Evolutionary conservation across 2,113 vertebrate genomes (phyloP).

Genomic region (Prunella fulvescens): DNA sequence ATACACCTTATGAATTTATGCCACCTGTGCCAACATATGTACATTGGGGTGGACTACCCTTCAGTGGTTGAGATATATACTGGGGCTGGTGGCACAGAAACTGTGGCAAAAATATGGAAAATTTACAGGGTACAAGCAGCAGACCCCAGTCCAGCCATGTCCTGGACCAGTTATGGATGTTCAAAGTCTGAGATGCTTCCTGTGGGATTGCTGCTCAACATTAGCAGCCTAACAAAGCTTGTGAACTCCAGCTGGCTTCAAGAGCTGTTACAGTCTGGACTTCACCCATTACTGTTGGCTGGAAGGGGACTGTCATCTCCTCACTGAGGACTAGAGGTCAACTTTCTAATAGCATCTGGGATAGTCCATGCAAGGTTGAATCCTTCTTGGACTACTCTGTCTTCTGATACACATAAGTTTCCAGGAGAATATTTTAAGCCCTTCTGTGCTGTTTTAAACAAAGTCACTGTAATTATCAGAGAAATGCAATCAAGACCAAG

Average conservation of each 20-base stretch:
- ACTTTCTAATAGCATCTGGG: background rate
- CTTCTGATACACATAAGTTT: background rate
- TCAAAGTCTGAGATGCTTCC: background rate
- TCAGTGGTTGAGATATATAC: background rate
- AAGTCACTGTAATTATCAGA: background rate
- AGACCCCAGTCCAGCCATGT: background rate
- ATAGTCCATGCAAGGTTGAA: background rate
- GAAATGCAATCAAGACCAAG: background rate
- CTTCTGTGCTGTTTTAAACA: background rate
- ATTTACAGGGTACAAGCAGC: background rate
- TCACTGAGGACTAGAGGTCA: background rate
- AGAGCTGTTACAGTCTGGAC: background rate
- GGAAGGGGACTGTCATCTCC: background rate
- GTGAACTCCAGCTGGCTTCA: background rate
- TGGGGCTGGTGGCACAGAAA: background rate
- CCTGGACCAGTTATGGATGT: background rate
- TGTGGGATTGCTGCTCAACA: background rate
- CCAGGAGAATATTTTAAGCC: background rate
- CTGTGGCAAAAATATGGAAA: background rate
- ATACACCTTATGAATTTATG: background rate
- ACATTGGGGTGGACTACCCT: fast-evolving
- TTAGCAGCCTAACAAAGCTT: background rate
- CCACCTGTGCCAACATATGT: background rate
- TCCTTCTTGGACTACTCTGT: background rate
- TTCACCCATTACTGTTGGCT: background rate